A percentile compares a stretch with the other conserved stretches of the same genome.
Evolutionary conservation across 2,888 invertebrate genomes (phyloP).

Genomic region (Oxycera nigricornis): DNA sequence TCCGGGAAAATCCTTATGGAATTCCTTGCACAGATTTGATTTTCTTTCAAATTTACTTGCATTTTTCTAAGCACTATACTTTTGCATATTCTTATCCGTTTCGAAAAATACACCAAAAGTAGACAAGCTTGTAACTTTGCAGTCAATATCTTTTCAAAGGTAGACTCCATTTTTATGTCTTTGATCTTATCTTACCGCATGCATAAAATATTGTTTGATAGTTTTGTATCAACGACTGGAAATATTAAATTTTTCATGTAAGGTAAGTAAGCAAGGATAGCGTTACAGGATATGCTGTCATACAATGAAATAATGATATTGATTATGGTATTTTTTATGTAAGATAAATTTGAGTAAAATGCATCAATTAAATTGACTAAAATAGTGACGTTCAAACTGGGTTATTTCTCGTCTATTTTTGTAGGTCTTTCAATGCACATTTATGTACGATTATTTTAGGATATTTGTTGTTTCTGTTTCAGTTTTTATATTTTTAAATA

Average conservation of each 20-base stretch:
- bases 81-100: background rate
- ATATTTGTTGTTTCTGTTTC: too few relatives aligned
- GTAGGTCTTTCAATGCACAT: too few relatives aligned
- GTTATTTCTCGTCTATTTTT: too few relatives aligned
- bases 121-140: background rate
- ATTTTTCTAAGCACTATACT: background rate
- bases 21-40: constrained; percentile 39
- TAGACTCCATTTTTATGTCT: constrained; percentile 5
- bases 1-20: constrained; percentile 32
- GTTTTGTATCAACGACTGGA: constrained; percentile 14
- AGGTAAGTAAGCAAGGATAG: constrained; percentile 4
- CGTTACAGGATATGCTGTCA: too few relatives aligned
- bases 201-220: constrained; percentile 25
- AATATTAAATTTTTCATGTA: background rate
- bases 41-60: constrained; percentile 36
- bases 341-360: too few relatives aligned
- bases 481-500: too few relatives aligned
- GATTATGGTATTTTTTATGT: too few relatives aligned
- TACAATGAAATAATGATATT: too few relatives aligned
- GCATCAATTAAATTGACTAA: too few relatives aligned
- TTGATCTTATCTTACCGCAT: constrained; percentile 20
- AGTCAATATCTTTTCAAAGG: background rate
- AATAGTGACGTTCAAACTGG: too few relatives aligned
- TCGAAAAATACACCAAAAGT: background rate
- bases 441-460: too few relatives aligned